Evolutionary conservation across 2,113 vertebrate species (phyloP).

Genomic region (Eptesicus fuscus): DNA sequence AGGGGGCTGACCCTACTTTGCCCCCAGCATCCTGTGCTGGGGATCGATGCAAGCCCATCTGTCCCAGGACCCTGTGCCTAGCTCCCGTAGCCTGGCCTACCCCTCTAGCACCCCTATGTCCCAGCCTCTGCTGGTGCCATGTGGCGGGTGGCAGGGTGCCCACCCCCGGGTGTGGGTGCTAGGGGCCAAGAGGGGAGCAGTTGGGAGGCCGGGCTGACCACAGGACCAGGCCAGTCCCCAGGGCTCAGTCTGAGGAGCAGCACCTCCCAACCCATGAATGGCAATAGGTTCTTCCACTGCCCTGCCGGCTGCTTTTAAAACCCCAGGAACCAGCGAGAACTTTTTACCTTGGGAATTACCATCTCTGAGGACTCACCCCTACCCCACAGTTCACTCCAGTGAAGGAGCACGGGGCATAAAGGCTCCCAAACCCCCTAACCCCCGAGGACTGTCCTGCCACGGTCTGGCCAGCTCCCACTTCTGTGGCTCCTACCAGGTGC

Average conservation of each 20-base stretch:
- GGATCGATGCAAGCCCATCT: constrained; percentile 36
- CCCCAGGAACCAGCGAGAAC: background rate
- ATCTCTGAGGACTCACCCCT: background rate
- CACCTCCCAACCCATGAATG: background rate
- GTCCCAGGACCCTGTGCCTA: constrained; percentile 21
- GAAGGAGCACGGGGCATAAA: background rate
- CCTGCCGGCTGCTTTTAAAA: background rate
- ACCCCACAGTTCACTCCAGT: background rate
- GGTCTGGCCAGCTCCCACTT: background rate
- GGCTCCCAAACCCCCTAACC: background rate
- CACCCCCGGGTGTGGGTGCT: background rate
- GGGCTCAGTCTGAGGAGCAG: background rate
- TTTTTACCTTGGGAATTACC: background rate
- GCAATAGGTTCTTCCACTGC: background rate
- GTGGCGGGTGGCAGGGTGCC: constrained; percentile 59
- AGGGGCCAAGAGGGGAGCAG: constrained; percentile 56
- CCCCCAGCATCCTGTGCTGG: background rate
- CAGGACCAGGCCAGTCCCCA: background rate
- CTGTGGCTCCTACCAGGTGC: background rate
- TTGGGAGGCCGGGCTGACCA: constrained; percentile 37
- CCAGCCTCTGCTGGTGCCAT: constrained; percentile 60
- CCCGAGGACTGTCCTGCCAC: fast-evolving
- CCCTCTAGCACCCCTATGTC: background rate
- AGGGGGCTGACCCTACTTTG: background rate
- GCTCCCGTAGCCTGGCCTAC: constrained; percentile 1